A percentile compares a stretch with the other conserved stretches of the same genome.
Evolutionary conservation across 1,140 invertebrate species (phyloP).

Genomic region (Pogonomyrmex californicus): DNA sequence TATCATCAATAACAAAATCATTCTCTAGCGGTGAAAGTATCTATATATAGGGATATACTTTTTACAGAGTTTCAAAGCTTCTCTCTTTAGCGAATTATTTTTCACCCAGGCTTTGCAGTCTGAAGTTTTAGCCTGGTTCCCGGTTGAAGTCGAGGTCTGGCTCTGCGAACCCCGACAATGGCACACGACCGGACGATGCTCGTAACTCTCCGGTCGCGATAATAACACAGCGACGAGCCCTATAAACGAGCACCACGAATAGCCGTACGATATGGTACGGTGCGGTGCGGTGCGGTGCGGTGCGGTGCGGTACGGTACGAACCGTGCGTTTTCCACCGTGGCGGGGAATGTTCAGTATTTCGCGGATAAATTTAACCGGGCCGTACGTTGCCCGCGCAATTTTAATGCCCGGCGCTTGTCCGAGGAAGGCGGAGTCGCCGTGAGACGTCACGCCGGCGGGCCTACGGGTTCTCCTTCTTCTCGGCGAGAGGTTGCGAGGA

Average conservation of each 20-base stretch:
- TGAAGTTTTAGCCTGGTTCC: background rate
- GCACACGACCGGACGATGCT: conserved; percentile 56
- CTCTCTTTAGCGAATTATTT: background rate
- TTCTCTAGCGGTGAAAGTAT: background rate
- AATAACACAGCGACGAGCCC: conserved; percentile 52
- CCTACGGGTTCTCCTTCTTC: background rate
- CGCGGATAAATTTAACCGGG: conserved; percentile 79
- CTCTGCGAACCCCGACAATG: conserved; percentile 25
- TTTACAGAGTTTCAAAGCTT: background rate
- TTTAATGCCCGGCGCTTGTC: conserved; percentile 72
- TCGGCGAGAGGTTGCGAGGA: conserved; percentile 33
- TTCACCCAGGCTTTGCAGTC: background rate
- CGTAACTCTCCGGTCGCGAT: conserved; percentile 49
- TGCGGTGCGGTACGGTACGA: conserved; percentile 25
- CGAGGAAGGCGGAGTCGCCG: conserved; percentile 67
- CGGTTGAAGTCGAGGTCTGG: conserved; percentile 12
- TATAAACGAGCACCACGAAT: conserved; percentile 52
- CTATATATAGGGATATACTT: background rate
- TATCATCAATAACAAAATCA: background rate
- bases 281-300: background rate
- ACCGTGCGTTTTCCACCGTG: conserved; percentile 44
- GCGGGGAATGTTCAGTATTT: conserved; percentile 75
- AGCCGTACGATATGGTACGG: conserved; percentile 39
- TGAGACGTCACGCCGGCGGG: background rate
- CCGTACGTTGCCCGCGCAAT: conserved; percentile 66